Evolutionary conservation across 2,888 invertebrate species (phyloP), one percentile per base, ranked within the genome.

Genomic region (Chirona hameri): DNA sequence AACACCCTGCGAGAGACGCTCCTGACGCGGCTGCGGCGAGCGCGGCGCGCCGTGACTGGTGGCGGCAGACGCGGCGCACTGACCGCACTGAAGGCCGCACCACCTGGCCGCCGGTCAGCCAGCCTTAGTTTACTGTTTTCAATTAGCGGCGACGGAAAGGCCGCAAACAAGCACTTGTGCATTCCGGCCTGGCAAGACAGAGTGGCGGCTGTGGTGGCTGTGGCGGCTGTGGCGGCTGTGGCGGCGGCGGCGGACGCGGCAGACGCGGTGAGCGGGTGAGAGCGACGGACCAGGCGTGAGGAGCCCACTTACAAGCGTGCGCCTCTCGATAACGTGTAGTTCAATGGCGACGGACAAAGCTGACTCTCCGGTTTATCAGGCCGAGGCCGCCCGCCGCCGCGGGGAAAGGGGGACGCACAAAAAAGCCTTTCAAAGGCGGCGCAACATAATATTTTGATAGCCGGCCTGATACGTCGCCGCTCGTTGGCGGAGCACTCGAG

Each of bases 361-460:
- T 27, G 29, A 69, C 69, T 27, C 27, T 27, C 69, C 29, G 69
- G 29, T 69, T 29, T 69, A 69, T 27, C 69, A 14, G 12, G 24
- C 69, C 69, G 69, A 69, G 27, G 69, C 69, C 29, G 69, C 69
- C 29, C 27, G 69, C 14, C n/a, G 69, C 69, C 14, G 69, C 69
- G 14, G 69, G 69, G 12, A n/a, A 10, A 39, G 7, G 12, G 69
- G 69, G 29, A 69, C 69, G 24, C 52, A 52, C 52, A 69, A 69
- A 69, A 27, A 69, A 24, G 69, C n/a, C 69, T 69, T 69, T 69
- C 69, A 69, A 69, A 69, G 29, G 14, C 27, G 69, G 69, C 69
- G 69, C 69, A 69, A 69, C 69, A 69, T 69, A 69, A 69, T 69
- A 69, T 69, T 69, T 69, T 69, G 69, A 69, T 69, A 69, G 69